Evolutionary conservation across 1,140 invertebrate genomes (phyloP), one percentile per base, ranked within the genome.

Genomic region (Lepeophtheirus salmonis): DNA sequence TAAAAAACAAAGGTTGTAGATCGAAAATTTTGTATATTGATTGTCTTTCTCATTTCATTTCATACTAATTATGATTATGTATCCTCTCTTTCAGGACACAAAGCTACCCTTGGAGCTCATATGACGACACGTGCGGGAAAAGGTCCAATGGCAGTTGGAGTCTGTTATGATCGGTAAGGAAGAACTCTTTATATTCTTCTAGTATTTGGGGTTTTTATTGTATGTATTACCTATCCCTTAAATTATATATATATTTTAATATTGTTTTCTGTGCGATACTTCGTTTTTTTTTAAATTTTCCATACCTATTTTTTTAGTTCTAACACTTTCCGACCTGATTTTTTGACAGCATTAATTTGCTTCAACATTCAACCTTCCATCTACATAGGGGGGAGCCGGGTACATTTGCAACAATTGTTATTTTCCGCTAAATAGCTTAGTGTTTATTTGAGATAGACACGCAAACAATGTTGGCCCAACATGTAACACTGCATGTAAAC

Each of bases 71-170:
- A n/a, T n/a, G n/a, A n/a, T n/a, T n/a, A 6, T 10, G 6, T 41
- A 10, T 6, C 50, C 50, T 16, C 10, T 52, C 16, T 52, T 52
- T 18, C 16, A 55, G 53, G 53, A 3, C 53, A 55, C 53, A 18
- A 22, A 24, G 16, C 53, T 16, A 55, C 53, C 3, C 12, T 22
- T 23, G 53, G 53, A 21, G 53, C 53, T 23, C 53, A 55, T 23
- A 12, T 55, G 16, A 12, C 53, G 6, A 16, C 22, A 17, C 16
- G 53, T 6, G 10, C 16, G 16, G 10, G 22, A 3, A 21, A 18
- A 12, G 16, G 16, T 12, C 53, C 53, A 3, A 55, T 55, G 53
- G 53, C 53, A 55, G 53, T 22, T 55, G 53, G 53, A 55, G 53
- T 55, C 16, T 21, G 16, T 24, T 55, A 18, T 50, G 24, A 58